phyloP scores from a whole-genome alignment of 1,140 invertebrate species.

The Musca domestica region DNA sequence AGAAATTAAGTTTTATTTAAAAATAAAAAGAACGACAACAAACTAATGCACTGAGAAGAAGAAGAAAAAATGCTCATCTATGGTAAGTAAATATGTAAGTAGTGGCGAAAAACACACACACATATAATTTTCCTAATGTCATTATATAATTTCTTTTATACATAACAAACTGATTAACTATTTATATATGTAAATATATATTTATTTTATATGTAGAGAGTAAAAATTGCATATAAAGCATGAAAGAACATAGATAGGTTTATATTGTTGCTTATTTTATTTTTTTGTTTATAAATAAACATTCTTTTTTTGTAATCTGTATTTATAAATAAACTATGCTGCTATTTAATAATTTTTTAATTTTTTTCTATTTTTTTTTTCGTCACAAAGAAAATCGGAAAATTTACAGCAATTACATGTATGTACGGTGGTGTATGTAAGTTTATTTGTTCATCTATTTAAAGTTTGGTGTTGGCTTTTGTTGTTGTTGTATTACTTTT shows the following conservation, averaged over 20 bases:
- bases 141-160: neutral
- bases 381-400: neutral
- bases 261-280: too few species aligned
- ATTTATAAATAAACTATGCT: too few species aligned
- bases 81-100: neutral
- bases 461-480: slow-evolving; percentile 27
- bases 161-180: too few species aligned
- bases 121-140: neutral
- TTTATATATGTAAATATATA: too few species aligned
- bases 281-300: too few species aligned
- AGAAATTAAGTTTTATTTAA: neutral
- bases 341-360: too few species aligned
- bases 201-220: too few species aligned
- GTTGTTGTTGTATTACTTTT: neutral
- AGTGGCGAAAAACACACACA: neutral
- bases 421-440: slow-evolving; percentile 7
- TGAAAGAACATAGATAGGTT: too few species aligned
- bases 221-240: too few species aligned
- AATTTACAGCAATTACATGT: slow-evolving; percentile 22
- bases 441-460: slow-evolving; percentile 8
- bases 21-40: neutral
- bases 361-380: too few species aligned
- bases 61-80: slow-evolving; percentile 4
- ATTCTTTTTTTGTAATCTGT: too few species aligned
- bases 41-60: neutral